Percentiles rank a stretch among this genome's conserved stretches.
Evolutionary conservation across 2,797 vertebrate species (phyloP).

Genomic region (Acrocephalus scirpaceus): DNA sequence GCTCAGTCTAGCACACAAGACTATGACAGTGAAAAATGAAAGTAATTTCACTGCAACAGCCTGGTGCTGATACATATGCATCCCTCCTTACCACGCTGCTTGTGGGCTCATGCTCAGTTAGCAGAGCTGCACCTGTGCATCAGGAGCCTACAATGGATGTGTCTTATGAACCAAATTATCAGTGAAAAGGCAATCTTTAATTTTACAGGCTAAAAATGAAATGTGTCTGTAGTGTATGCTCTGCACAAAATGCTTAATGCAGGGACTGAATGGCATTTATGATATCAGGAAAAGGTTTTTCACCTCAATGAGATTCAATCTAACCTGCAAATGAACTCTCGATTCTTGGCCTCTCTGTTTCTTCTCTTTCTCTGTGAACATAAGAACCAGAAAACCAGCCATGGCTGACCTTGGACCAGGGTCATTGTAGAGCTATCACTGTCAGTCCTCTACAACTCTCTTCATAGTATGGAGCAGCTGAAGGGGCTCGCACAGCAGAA

Average conservation of each 20-base stretch:
- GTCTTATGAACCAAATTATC: background rate
- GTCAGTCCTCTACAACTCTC: background rate
- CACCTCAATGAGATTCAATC: background rate
- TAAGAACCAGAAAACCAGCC: background rate
- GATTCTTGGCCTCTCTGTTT: background rate
- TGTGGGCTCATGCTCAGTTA: background rate
- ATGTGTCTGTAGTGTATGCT: background rate
- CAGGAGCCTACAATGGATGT: background rate
- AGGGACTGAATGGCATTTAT: background rate
- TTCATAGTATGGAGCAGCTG: background rate
- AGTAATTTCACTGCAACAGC: background rate
- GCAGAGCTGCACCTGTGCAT: background rate
- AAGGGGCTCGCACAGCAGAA: background rate
- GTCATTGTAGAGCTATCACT: background rate
- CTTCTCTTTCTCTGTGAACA: background rate
- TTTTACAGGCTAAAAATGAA: background rate
- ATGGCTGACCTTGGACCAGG: background rate
- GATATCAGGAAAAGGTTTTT: background rate
- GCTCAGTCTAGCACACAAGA: background rate
- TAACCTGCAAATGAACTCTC: background rate
- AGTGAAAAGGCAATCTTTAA: background rate
- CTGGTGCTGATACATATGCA: background rate
- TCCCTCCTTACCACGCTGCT: background rate
- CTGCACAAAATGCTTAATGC: background rate
- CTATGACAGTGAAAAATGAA: background rate